Base-by-base conservation (phyloP, 2,888 invertebrate genomes). In the Cerastoderma edule region DNA sequence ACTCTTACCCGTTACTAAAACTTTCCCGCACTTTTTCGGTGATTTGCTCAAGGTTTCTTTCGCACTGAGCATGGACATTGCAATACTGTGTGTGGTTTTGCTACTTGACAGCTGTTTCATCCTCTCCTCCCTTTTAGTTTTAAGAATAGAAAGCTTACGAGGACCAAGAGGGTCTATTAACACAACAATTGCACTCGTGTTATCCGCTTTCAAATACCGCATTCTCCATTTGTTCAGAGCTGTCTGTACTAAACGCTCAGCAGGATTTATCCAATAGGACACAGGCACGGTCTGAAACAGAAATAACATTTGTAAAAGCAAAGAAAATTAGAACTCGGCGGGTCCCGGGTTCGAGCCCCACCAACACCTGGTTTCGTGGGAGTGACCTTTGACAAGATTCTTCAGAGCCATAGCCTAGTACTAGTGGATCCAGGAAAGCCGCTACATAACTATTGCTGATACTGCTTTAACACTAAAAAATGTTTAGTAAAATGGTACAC, bases 101-200 rank as follows among this genome's bases (percentile, higher is more conserved):
- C 66, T 60, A 33, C 35, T 72, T 27, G 77, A 75, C 2, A 80
- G 16, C 22, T 75, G 70, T 54, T 53, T 72, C 77, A 80, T 80
- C 70, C 67, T 50, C 57, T 89, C 88, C 48, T 89, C 88, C 0
- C 89, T 77, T 57, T 87, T 86, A 53, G 85, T 86, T 67, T 83
- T 86, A 19, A 90, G 86, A n/a, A 89, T 84, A 0, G 88, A 88
- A 1, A 89, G 78, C 72, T 89, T 88, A 32, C 89, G 84, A 1
- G 89, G 96, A 0, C 97, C 97, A 0, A 97, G 96, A 56, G 97
- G 97, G 93, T 98, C 97, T 78, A 98, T 94, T 95, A 98, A 96
- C 27, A 99, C 94, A 0, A 97, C 96, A 27, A 99, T 96, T 57
- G 97, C 98, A 19, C 97, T 98, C 0, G 98, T 98, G 92, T 99